Evolutionary conservation across 1,140 invertebrate genomes (phyloP).

Genomic region (Drosophila melanogaster): Release_6_plus_ISO1_MT NT_037436.4:8658501-8659000

Average conservation of each 20-base stretch:
- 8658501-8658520: slow-evolving; percentile 14
- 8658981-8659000: slow-evolving; percentile 83
- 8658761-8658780: slow-evolving; percentile 26
- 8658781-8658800: slow-evolving; percentile 39
- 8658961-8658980: slow-evolving; percentile 75
- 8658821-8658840: slow-evolving; percentile 20
- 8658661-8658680: background rate
- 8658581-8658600: background rate
- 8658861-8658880: slow-evolving; percentile 10
- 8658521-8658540: slow-evolving; percentile 4
- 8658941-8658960: slow-evolving; percentile 62
- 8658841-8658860: background rate
- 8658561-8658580: background rate
- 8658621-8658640: background rate
- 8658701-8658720: background rate
- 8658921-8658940: slow-evolving; percentile 13
- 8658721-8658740: too few species aligned
- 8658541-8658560: background rate
- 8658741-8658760: background rate
- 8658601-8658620: background rate
- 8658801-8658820: slow-evolving; percentile 47
- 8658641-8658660: background rate
- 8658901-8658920: slow-evolving; percentile 56
- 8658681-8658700: too few species aligned
- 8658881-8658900: slow-evolving; percentile 37